A percentile compares a stretch with the other conserved stretches of the same genome.
phyloP scores from a whole-genome alignment of 2,113 vertebrate genomes.

The Alethe castanea region DNA sequence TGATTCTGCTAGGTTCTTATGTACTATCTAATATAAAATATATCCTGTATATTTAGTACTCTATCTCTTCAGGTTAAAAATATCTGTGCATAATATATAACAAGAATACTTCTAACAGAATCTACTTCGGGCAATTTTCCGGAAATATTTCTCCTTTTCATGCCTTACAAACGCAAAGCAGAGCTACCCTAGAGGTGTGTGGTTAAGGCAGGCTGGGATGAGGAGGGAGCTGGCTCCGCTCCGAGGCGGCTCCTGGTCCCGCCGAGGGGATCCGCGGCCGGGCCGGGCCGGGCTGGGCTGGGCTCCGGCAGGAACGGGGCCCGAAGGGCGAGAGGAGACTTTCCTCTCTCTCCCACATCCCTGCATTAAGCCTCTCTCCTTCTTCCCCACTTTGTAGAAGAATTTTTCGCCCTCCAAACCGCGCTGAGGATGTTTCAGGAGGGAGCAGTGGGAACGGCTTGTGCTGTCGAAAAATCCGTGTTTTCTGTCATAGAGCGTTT shows the following conservation, averaged over 20 bases:
- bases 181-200: neutral
- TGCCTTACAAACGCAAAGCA: neutral
- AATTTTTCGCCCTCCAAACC: neutral
- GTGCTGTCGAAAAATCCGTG: neutral
- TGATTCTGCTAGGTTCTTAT: neutral
- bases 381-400: neutral
- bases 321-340: neutral
- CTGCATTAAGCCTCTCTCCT: neutral
- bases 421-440: neutral
- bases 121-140: neutral
- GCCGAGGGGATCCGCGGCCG: too few relatives aligned
- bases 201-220: neutral
- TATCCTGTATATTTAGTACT: accelerated
- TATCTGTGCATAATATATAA: accelerated
- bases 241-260: neutral
- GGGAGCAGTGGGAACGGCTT: neutral
- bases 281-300: neutral
- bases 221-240: neutral
- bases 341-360: neutral
- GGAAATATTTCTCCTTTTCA: neutral
- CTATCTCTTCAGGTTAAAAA: neutral
- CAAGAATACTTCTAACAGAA: neutral
- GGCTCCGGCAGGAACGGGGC: neutral
- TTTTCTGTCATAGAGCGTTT: neutral
- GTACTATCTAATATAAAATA: too few relatives aligned